Evolutionary conservation across 2,113 vertebrate species (phyloP).

Genomic region (Ptychochromis oligacanthus): DNA sequence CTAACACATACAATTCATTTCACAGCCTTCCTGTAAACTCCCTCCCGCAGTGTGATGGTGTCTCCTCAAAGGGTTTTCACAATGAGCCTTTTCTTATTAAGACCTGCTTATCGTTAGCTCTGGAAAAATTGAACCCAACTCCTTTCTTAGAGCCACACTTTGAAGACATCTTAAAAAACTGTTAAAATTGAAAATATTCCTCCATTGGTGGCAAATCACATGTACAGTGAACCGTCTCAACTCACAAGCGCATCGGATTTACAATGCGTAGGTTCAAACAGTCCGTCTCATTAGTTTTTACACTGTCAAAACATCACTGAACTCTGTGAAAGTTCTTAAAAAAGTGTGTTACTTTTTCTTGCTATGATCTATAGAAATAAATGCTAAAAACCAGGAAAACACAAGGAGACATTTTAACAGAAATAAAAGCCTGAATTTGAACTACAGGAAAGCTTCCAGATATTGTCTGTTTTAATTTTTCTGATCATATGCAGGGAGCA

Average conservation of each 20-base stretch:
- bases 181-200: background rate
- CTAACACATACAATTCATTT: background rate
- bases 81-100: constrained; percentile 7
- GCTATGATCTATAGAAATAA: constrained; percentile 5
- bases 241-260: constrained; percentile 5
- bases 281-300: constrained; percentile 38
- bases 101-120: constrained; percentile 11
- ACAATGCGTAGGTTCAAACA: constrained; percentile 11
- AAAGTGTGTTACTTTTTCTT: constrained; percentile 4
- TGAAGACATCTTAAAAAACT: constrained; percentile 14
- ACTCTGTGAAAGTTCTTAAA: background rate
- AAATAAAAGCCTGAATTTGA: background rate
- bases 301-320: constrained; percentile 30
- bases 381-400: background rate
- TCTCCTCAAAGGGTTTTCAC: background rate
- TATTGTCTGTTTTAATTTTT: constrained; percentile 1
- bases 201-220: constrained; percentile 3
- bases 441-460: background rate
- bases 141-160: background rate
- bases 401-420: background rate
- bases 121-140: constrained; percentile 4
- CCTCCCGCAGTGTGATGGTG: background rate
- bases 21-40: background rate
- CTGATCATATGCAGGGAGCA: background rate
- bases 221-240: background rate